Evolutionary conservation across 1,140 invertebrate genomes (phyloP), one percentile per base, ranked within the genome.

Genomic region (Thaumatotibia leucotreta): DNA sequence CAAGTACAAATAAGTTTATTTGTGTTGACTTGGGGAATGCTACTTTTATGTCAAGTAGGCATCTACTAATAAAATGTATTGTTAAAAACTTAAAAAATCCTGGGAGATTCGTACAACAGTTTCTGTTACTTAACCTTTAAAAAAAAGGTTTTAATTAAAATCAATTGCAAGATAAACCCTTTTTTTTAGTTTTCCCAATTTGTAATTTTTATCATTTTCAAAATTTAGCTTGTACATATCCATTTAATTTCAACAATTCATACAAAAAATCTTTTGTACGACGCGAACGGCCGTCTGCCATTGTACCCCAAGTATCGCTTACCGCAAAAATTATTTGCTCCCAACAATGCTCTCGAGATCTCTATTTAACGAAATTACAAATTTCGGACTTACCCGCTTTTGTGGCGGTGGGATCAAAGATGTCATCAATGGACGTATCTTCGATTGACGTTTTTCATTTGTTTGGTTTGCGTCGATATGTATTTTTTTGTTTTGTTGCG

Each of bases 291-390:
- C 27, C 78, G 83, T 82, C 83, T 76, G 0, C 77, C 49, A 82
- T 86, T 88, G 80, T 88, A 32, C 61, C 5, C 49, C 69, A 72
- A 79, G 80, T 86, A 87, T 89, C 84, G 77, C 64, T 86, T 87
- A 87, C 86, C 86, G 77, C 86, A 89, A 69, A 85, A 88, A 84
- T 85, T 86, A 86, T 82, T 79, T 73, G 72, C 63, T 32, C 64
- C 52, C 73, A 67, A 86, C 82, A 86, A 86, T 80, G 71, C 70
- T 66, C 66, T 65, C 23, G 69, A 80, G 77, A 76, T 82, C 78
- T 84, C 83, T 80, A 83, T 87, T 89, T 86, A 89, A 89, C 77
- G 69, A 85, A 83, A 87, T 89, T 85, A 89, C 77, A 70, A 76
- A 77, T 80, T 83, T 76, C 63, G 69, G 69, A 75, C 70, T 71